Base-by-base conservation (phyloP, 2,113 vertebrate species). In the Vombatus ursinus region DNA sequence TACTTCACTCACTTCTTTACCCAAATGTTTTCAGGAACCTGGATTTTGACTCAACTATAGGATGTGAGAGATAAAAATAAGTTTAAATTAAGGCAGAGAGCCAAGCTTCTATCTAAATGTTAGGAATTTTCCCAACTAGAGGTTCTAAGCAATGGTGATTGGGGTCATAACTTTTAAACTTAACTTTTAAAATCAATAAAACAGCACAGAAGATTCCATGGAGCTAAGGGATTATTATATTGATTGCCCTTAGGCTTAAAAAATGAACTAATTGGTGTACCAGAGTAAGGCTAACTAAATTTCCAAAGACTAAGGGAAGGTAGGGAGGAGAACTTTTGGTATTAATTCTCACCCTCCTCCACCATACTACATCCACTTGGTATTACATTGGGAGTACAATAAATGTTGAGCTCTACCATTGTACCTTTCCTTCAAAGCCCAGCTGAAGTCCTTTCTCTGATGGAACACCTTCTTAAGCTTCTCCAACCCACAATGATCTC, bases 361-460 rank as follows among this genome's bases (percentile, higher is more conserved):
- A 77, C 37, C 37, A 61, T 12, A 31, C 28, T 14, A 68, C 12
- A 22, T 84, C 7, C 19, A 44, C 0, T 84, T 84, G 19, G 68
- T 23, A 8, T 23, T 84, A 84, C 6, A 84, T 84, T 84, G 23
- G n/a, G n/a, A 44, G 2, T 84, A 44, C 3, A 84, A 84, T 77
- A 77, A 77, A 77, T 84, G n/a, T 44, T 44, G 68, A 84, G 16
- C 16, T 77, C 61, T 77, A 37, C 61, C 23, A 84, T 84, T 1
- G 16, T 47, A 92, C 12, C 31, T 54, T 92, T 97, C 52, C 23
- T 93, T 52, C 89, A 95, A 92, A 92, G 89, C 3, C 92, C 49
- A 95, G 44, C 48, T 94, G 77, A 19, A 96, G 3, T 57, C 68
- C 37, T 51, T 92, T 49, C 68, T 93, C 84, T 92, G 94, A 52